Percentiles rank a stretch among this genome's conserved stretches.
Evolutionary conservation across 1,140 invertebrate species (phyloP).

Genomic region (Ectropis grisescens): DNA sequence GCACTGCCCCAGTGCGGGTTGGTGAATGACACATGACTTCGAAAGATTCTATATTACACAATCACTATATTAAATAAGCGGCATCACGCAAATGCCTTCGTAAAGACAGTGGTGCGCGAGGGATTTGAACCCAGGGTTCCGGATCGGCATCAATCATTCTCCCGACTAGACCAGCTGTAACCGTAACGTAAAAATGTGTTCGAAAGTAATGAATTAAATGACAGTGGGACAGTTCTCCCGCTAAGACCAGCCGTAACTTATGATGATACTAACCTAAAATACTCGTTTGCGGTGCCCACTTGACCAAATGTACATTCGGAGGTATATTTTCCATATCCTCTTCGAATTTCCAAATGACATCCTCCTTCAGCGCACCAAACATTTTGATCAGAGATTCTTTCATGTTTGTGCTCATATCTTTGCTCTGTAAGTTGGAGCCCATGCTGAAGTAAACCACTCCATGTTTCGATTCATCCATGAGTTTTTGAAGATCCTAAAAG

Average conservation of each 20-base stretch:
- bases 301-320: slow-evolving; percentile 73
- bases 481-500: slow-evolving; percentile 58
- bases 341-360: slow-evolving; percentile 79
- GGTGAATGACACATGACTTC: too few species aligned
- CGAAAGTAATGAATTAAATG: background rate
- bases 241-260: too few species aligned
- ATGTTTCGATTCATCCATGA: slow-evolving; percentile 69
- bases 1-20: too few species aligned
- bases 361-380: slow-evolving; percentile 70
- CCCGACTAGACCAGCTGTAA: background rate
- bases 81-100: too few species aligned
- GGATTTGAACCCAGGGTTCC: too few species aligned
- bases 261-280: slow-evolving; percentile 70
- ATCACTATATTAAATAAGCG: too few species aligned
- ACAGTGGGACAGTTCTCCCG: too few species aligned
- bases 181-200: background rate
- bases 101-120: too few species aligned
- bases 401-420: slow-evolving; percentile 59
- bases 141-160: too few species aligned
- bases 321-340: slow-evolving; percentile 62
- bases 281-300: slow-evolving; percentile 80
- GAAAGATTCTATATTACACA: too few species aligned
- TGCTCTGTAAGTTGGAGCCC: slow-evolving; percentile 72
- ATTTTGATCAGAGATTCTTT: slow-evolving; percentile 62
- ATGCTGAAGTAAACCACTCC: slow-evolving; percentile 77